Conservation (phyloP, 2,113 vertebrate genomes). For the Chloroceryle aenea region DNA sequence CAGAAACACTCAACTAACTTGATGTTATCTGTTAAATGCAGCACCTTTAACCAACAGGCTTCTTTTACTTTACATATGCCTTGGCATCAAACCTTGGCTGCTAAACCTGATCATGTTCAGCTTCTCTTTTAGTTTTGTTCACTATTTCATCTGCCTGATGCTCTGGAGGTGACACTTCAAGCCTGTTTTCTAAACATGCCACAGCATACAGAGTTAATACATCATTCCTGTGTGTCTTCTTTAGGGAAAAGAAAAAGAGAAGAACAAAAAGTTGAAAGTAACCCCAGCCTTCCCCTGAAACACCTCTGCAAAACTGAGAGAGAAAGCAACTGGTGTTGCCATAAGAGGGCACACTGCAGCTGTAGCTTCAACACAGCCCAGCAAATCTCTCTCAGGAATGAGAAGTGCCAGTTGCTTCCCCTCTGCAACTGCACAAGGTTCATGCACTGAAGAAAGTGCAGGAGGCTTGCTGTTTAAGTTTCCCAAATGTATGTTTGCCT, state of each 20-base stretch:
- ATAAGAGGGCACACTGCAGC: slow-evolving; percentile 61
- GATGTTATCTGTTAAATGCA: neutral
- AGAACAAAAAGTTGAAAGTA: neutral
- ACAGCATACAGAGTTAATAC: neutral
- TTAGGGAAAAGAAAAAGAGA: neutral
- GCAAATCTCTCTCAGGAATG: neutral
- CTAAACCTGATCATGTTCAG: neutral
- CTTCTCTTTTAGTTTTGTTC: neutral
- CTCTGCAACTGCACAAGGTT: neutral
- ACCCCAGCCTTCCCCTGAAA: rapidly evolving
- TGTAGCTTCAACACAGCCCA: neutral
- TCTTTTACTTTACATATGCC: neutral
- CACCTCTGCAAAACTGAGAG: neutral
- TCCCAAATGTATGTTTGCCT: neutral
- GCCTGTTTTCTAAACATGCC: neutral
- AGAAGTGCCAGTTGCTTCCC: neutral
- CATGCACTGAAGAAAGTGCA: neutral
- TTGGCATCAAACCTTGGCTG: neutral
- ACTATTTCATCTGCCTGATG: neutral
- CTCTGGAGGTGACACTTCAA: neutral
- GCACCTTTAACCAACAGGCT: neutral
- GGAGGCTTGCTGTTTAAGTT: neutral
- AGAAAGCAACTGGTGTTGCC: slow-evolving; percentile 38
- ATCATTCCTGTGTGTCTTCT: neutral
- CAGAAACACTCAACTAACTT: neutral